Evolutionary conservation across 2,888 invertebrate species (phyloP), one percentile per base, ranked within the genome.

Genomic region (Callyntrura guangdongensis): DNA sequence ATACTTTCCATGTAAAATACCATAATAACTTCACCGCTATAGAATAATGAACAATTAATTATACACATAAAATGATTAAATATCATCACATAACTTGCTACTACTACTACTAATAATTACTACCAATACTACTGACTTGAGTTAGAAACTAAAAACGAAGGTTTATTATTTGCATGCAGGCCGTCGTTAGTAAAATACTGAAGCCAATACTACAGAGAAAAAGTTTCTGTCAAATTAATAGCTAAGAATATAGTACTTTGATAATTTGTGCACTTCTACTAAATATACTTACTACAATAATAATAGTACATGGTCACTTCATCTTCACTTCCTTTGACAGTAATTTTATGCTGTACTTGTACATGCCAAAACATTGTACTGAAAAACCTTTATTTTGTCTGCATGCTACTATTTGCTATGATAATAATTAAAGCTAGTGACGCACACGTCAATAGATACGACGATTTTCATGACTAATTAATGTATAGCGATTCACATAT

Each of bases 401-500:
- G 9, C 64, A 64, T 64, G 64, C 64, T 25, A 22, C 64, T n/a
- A n/a, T n/a, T n/a, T 25, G 64, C 25, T 36, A 4, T 36, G 36
- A 36, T 36, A 36, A 36, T 36, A 59, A 59, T 59, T n/a, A 61
- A 5, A 53, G 53, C 53, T 14, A 72, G 11, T 36, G 69, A n/a
- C 69, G 69, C 45, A 72, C 45, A 72, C 45, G n/a, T 72, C 69
- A 9, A 72, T 74, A 74, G 1, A 74, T 14, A 47, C 45, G n/a
- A 47, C 45, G n/a, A 45, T 74, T 74, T 74, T 74, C 74, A 74
- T 74, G 22, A 49, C 74, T 22, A 72, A 74, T 74, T 49, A 74
- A 47, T 47, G 17, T 1, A n/a, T n/a, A 74, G 47, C 72, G 47
- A 47, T 2, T 47, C 47, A n/a, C 17, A 22, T 22, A 49, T 74